Percentiles rank a stretch among this genome's conserved stretches.
Conservation (phyloP, 2,113 vertebrate genomes). For the Oceanites oceanicus region DNA sequence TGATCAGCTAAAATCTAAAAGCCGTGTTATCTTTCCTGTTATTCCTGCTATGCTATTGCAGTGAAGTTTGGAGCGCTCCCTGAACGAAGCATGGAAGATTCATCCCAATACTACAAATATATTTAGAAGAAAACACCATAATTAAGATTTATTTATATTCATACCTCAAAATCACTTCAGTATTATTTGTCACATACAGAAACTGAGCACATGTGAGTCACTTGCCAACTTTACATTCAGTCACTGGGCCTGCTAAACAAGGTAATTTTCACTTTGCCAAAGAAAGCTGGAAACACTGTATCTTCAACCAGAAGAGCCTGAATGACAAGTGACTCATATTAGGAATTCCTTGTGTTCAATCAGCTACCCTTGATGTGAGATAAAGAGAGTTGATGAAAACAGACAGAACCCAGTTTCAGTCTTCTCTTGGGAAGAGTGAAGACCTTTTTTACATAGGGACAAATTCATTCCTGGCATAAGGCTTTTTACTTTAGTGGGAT, state of each 20-base stretch:
- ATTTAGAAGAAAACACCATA: neutral
- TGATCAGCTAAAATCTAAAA: neutral
- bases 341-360: conserved; percentile 65
- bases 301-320: conserved; percentile 6
- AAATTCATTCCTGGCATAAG: neutral
- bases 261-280: neutral
- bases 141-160: neutral
- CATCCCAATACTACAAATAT: neutral
- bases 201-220: neutral
- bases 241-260: neutral
- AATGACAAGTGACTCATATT: conserved; percentile 52
- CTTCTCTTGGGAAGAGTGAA: conserved; percentile 20
- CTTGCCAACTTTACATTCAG: neutral
- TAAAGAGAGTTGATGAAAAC: conserved; percentile 51
- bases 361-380: conserved; percentile 54
- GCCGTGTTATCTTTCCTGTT: neutral
- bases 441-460: conserved; percentile 36
- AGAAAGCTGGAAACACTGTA: neutral
- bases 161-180: neutral
- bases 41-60: neutral
- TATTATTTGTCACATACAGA: neutral
- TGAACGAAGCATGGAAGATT: neutral
- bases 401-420: conserved; percentile 30
- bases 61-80: neutral
- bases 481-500: conserved; percentile 4